Evolutionary conservation across 1,140 invertebrate species (phyloP).

Genomic region (Diprion similis): DNA sequence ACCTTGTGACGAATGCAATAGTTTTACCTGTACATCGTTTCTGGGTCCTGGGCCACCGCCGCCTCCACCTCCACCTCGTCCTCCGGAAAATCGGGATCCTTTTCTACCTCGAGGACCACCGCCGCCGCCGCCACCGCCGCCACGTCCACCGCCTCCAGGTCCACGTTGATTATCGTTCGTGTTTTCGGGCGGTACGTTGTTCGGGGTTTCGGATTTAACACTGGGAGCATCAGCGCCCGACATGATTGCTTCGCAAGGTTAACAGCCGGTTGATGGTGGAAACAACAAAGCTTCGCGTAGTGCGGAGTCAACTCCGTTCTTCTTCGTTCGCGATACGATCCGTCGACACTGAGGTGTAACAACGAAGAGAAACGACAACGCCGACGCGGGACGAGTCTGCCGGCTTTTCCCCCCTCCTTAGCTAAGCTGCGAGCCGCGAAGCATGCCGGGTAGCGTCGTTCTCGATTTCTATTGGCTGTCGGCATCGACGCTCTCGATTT

Average conservation of each 20-base stretch:
- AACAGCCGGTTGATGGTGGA: neutral
- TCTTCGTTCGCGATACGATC: neutral
- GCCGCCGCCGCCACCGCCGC: constrained; percentile 29
- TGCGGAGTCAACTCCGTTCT: neutral
- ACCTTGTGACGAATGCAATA: too few relatives aligned
- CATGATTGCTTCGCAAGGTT: constrained; percentile 17
- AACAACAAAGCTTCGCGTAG: neutral
- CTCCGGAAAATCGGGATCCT: constrained; percentile 49
- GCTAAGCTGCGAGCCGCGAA: neutral
- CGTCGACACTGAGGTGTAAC: constrained; percentile 27
- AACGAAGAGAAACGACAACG: constrained; percentile 35
- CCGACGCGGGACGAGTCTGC: neutral
- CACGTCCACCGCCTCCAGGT: constrained; percentile 29
- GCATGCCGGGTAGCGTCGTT: neutral
- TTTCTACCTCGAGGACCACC: constrained; percentile 43
- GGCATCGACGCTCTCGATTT: neutral
- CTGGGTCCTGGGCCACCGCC: constrained; percentile 23
- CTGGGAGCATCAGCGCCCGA: constrained; percentile 46
- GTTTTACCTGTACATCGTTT: neutral
- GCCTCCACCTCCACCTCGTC: constrained; percentile 34
- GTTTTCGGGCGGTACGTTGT: constrained; percentile 40
- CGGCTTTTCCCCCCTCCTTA: neutral
- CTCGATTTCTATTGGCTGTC: neutral
- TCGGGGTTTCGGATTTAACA: constrained; percentile 38
- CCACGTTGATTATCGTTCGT: constrained; percentile 40